These are phyloP conservation scores for Climacteris rufus DNA, from an alignment of 2,113 vertebrate genomes.

Conservation along the genomic window DNA sequence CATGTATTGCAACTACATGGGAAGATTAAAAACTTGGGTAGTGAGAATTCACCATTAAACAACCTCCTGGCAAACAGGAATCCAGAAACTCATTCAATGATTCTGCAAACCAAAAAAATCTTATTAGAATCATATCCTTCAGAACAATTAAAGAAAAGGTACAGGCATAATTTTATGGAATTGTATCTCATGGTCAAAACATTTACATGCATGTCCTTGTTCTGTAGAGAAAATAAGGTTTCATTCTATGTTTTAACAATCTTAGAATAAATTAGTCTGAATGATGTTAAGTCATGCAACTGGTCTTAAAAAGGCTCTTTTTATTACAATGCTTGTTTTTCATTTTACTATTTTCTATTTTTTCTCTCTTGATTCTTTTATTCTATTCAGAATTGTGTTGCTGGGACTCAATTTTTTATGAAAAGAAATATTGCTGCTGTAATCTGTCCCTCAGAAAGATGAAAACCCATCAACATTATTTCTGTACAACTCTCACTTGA, in stretches of 20 bases:
- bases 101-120: neutral
- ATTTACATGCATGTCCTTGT: neutral
- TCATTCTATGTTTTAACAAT: neutral
- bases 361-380: neutral
- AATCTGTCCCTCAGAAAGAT: neutral
- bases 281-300: neutral
- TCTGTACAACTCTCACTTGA: constrained; percentile 16
- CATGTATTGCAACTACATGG: neutral
- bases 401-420: neutral
- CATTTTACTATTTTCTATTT: neutral
- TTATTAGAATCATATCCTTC: neutral
- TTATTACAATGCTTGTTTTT: neutral
- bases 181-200: neutral
- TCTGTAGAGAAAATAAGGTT: neutral
- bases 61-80: neutral
- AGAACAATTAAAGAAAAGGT: neutral
- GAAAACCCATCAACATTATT: neutral
- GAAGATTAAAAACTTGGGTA: neutral
- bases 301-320: accelerated
- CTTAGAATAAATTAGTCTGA: neutral
- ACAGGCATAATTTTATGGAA: neutral
- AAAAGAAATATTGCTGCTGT: constrained; percentile 5
- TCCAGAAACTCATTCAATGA: neutral
- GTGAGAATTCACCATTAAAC: neutral
- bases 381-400: neutral